Evolutionary conservation across 2,797 vertebrate species (phyloP).

Genomic region (Natrix natrix): DNA sequence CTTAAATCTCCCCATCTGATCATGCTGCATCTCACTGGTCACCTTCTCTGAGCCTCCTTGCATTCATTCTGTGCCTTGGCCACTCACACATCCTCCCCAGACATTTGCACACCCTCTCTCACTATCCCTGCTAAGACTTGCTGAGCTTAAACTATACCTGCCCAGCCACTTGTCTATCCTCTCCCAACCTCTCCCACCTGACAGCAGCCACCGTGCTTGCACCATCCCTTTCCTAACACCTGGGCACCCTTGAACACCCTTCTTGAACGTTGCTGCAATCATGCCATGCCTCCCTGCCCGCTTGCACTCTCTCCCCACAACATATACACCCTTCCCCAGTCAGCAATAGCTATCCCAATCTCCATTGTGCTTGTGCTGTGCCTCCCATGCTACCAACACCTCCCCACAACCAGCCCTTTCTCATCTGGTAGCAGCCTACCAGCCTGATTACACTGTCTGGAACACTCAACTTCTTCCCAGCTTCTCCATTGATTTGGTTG

Average conservation of each 20-base stretch:
- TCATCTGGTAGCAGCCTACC: neutral
- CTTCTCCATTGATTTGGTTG: neutral
- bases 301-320: neutral
- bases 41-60: neutral
- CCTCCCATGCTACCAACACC: neutral
- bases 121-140: neutral
- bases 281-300: neutral
- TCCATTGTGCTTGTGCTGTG: neutral
- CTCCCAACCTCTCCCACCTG: neutral
- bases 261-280: neutral
- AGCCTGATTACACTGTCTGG: neutral
- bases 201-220: neutral
- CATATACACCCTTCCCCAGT: neutral
- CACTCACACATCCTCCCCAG: neutral
- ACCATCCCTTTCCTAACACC: neutral
- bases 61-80: neutral
- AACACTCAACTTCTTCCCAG: neutral
- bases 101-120: neutral
- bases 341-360: neutral
- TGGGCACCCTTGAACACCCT: neutral
- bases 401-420: neutral
- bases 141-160: neutral
- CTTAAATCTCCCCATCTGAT: neutral
- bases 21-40: neutral
- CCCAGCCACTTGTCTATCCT: neutral